A percentile compares a stretch with the other conserved stretches of the same genome.
These are phyloP conservation scores for Tipula lateralis DNA, from an alignment of 2,888 invertebrate species.

Conservation along the genomic window DNA sequence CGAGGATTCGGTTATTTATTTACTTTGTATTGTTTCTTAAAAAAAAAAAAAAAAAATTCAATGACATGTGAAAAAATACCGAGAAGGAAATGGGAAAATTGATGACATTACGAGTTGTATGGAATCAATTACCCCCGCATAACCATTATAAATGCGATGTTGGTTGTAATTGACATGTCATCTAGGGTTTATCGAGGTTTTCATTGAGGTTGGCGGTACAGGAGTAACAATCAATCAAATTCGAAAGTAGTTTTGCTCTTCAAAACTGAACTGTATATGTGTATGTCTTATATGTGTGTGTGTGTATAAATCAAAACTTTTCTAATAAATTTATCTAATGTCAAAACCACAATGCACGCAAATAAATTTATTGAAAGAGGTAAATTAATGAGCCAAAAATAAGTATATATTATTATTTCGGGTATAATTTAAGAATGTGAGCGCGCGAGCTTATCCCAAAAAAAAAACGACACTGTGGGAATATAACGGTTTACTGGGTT, in stretches of 20 bases:
- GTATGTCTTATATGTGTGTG: not conserved
- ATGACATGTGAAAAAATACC: conserved; percentile 1
- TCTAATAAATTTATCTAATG: conserved; percentile 2
- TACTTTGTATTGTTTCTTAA: not conserved
- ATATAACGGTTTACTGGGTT: not conserved
- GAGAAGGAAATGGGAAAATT: not conserved
- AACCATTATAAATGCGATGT: conserved; percentile 8
- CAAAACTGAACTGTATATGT: not conserved
- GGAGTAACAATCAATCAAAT: conserved; percentile 13
- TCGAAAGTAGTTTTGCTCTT: not conserved
- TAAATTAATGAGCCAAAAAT: not conserved
- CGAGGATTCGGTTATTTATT: not conserved
- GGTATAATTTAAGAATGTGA: not conserved
- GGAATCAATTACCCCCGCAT: not conserved
- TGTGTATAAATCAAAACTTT: not conserved
- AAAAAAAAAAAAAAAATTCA: not conserved
- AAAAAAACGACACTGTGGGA: not conserved
- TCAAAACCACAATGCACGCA: not conserved
- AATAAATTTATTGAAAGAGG: not conserved
- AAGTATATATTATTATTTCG: no score
- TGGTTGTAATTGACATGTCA: conserved; percentile 16
- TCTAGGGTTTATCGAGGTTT: not conserved
- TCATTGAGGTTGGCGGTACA: not conserved
- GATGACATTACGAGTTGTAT: not conserved
- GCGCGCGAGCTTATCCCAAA: not conserved